These are phyloP conservation scores for Anthonomus grandis DNA, from an alignment of 1,140 invertebrate species.

Conservation along the genomic window DNA sequence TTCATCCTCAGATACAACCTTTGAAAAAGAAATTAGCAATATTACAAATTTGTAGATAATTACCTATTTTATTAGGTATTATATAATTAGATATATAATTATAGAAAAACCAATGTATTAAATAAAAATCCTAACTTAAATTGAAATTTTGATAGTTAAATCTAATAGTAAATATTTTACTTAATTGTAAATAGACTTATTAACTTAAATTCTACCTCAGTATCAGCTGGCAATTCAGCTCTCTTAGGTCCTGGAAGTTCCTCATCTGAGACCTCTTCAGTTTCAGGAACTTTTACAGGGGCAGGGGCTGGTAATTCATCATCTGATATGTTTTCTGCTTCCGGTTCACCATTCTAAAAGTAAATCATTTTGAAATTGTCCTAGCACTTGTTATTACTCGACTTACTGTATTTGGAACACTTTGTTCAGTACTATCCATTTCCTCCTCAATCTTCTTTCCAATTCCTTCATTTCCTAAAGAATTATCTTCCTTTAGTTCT, in stretches of 20 bases:
- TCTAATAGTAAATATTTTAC: neutral
- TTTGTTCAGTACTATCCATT: slow-evolving; percentile 12
- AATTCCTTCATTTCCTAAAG: slow-evolving; percentile 14
- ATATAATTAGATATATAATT: no score
- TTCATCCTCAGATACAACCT: slow-evolving; percentile 75
- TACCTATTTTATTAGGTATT: no score
- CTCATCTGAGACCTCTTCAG: slow-evolving; percentile 69
- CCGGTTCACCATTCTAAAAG: slow-evolving; percentile 53
- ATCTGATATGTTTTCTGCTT: slow-evolving; percentile 68
- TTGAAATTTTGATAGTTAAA: no score
- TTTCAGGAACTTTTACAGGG: slow-evolving; percentile 54
- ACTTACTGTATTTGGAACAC: neutral
- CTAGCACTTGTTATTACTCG: neutral
- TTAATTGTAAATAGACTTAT: neutral
- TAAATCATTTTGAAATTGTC: slow-evolving; percentile 30
- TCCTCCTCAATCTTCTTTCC: slow-evolving; percentile 8
- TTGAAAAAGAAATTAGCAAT: no score
- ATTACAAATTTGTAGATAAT: neutral
- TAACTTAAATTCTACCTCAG: slow-evolving; percentile 54
- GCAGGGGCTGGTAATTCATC: slow-evolving; percentile 57
- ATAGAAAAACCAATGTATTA: no score
- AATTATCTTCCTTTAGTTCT: slow-evolving; percentile 1
- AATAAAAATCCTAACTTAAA: no score
- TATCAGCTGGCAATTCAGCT: slow-evolving; percentile 74
- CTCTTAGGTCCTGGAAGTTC: slow-evolving; percentile 71